A percentile compares a stretch with the other conserved stretches of the same genome.
Conservation (phyloP, 2,113 vertebrate species). For the Ammodytes marinus region DNA sequence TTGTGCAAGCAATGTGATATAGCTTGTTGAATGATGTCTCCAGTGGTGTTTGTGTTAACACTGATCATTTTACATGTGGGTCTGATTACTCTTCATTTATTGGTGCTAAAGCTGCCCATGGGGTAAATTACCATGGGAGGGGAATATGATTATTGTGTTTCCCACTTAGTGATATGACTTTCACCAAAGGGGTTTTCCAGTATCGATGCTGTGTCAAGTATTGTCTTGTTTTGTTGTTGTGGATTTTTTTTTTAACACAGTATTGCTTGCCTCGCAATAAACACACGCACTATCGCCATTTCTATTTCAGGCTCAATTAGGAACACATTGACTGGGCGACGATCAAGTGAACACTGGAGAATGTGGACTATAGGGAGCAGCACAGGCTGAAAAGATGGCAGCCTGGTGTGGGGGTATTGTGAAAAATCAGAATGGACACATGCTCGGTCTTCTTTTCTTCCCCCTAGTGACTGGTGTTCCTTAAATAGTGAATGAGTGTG, state of each 20-base stretch:
- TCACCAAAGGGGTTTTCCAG: constrained; percentile 43
- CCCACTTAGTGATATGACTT: constrained; percentile 59
- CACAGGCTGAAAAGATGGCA: constrained; percentile 19
- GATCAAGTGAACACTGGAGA: constrained; percentile 37
- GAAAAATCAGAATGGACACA: constrained; percentile 27
- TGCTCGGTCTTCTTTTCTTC: constrained; percentile 30
- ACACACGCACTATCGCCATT: constrained; percentile 18
- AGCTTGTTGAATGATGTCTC: constrained; percentile 39
- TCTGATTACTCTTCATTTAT: constrained; percentile 64
- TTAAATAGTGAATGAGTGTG: constrained; percentile 67
- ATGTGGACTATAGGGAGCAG: constrained; percentile 12
- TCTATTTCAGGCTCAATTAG: constrained; percentile 65
- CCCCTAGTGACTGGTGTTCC: constrained; percentile 13
- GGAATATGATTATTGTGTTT: constrained; percentile 60
- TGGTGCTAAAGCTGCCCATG: constrained; percentile 55
- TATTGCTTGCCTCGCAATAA: constrained; percentile 28
- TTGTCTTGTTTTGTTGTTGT: neutral
- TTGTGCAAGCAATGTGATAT: constrained; percentile 35
- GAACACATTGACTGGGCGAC: constrained; percentile 14
- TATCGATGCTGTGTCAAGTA: constrained; percentile 46
- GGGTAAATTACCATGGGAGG: constrained; percentile 61
- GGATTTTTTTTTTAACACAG: neutral
- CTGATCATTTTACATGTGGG: constrained; percentile 65
- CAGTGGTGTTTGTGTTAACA: constrained; percentile 56
- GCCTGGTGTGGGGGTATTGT: constrained; percentile 5